Conservation (phyloP, 2,888 invertebrate genomes). For the Melieria omissa region DNA sequence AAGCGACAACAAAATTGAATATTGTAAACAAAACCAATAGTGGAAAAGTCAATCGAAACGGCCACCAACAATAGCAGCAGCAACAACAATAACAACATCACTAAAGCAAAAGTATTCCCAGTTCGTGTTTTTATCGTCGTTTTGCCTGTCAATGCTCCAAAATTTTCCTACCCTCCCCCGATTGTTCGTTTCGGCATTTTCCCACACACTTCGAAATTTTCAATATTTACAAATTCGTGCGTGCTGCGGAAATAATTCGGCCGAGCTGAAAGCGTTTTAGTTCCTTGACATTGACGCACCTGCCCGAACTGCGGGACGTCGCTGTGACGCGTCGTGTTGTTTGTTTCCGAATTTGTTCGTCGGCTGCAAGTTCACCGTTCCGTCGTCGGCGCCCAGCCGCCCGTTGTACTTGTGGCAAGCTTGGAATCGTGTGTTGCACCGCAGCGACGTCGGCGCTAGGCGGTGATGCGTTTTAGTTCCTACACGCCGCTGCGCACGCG, state of each 20-base stretch:
- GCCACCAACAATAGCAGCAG: too few species aligned
- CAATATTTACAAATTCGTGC: too few species aligned
- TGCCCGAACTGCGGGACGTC: background rate
- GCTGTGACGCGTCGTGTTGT: constrained; percentile 1
- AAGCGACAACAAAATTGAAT: background rate
- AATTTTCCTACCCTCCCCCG: too few species aligned
- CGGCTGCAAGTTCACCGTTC: background rate
- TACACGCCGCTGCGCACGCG: constrained; percentile 44
- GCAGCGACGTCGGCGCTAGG: constrained; percentile 8
- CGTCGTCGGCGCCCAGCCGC: constrained; percentile 7
- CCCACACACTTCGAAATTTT: too few species aligned
- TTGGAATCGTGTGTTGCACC: background rate
- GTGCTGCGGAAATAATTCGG: too few species aligned
- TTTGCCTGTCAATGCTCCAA: too few species aligned
- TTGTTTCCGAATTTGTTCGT: background rate
- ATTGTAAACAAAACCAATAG: background rate
- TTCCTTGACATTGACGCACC: background rate
- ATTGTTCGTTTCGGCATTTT: too few species aligned
- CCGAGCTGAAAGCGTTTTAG: background rate
- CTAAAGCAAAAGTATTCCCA: too few species aligned
- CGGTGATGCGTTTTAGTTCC: constrained; percentile 41
- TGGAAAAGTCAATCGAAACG: background rate
- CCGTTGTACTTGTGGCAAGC: background rate
- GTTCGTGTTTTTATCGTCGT: too few species aligned
- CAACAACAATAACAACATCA: too few species aligned